Percentiles rank a stretch among this genome's conserved stretches.
These are phyloP conservation scores for Scaptomyza hsui DNA, from an alignment of 1,140 invertebrate genomes.

Conservation along the genomic window DNA sequence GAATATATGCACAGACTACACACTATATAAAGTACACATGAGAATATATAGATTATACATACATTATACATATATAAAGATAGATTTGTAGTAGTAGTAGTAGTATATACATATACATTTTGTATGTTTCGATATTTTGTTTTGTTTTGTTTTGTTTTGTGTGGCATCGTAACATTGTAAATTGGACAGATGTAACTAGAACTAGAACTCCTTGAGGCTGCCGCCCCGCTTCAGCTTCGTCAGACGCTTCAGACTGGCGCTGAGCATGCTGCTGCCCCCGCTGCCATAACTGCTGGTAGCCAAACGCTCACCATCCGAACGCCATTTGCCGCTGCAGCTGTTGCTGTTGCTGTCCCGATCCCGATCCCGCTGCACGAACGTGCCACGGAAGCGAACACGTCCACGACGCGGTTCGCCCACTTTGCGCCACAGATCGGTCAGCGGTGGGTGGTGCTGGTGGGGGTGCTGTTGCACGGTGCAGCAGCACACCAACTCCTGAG, in stretches of 20 bases:
- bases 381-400: constrained; percentile 71
- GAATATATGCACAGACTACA: background rate
- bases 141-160: background rate
- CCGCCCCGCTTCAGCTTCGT: constrained; percentile 77
- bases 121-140: background rate
- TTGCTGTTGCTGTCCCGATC: constrained; percentile 19
- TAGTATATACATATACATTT: background rate
- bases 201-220: constrained; percentile 78
- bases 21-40: constrained; percentile 28
- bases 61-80: constrained; percentile 17
- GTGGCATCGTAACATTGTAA: constrained; percentile 5
- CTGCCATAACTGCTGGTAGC: background rate
- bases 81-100: background rate
- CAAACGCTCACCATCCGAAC: constrained; percentile 17
- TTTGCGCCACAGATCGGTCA: constrained; percentile 58
- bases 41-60: constrained; percentile 19
- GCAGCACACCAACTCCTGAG: constrained; percentile 79
- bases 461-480: constrained; percentile 70
- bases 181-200: background rate
- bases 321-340: constrained; percentile 24
- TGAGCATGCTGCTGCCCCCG: constrained; percentile 46
- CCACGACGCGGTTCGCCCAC: constrained; percentile 56
- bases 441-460: constrained; percentile 64
- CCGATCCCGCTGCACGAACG: constrained; percentile 59
- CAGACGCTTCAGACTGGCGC: constrained; percentile 67